Percentiles rank a stretch among this genome's conserved stretches.
These are phyloP conservation scores for Bucco capensis DNA, from an alignment of 2,113 vertebrate species.

Conservation along the genomic window DNA sequence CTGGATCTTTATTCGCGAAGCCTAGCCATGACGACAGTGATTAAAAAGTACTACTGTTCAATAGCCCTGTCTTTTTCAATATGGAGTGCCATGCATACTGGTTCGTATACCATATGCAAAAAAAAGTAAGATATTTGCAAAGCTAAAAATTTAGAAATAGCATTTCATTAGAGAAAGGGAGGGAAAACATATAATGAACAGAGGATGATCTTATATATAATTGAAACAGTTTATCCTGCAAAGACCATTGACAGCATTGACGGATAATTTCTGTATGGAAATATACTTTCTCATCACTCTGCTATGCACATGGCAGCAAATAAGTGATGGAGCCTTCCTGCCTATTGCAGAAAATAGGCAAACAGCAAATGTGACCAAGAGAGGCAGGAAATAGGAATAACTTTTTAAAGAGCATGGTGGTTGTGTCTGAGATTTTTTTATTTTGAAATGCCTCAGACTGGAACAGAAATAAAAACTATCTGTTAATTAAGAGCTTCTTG, in stretches of 20 bases:
- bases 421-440: not conserved
- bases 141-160: not conserved
- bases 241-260: not conserved
- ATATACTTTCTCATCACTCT: not conserved
- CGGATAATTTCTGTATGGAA: not conserved
- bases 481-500: not conserved
- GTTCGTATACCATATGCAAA: not conserved
- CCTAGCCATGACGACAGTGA: no score
- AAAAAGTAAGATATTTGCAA: conserved; percentile 1
- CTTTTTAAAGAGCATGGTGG: not conserved
- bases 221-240: conserved; percentile 17
- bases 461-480: not conserved
- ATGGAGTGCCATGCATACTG: not conserved
- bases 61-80: conserved; percentile 44
- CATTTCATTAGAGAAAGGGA: conserved; percentile 31
- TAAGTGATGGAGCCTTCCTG: not conserved
- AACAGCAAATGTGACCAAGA: not conserved
- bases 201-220: not conserved
- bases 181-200: conserved; percentile 9
- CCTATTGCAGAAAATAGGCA: not conserved
- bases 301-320: not conserved
- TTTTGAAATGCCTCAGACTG: not conserved
- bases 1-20: no score
- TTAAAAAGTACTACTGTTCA: conserved; percentile 58
- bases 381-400: not conserved